Base-by-base conservation (phyloP, 2,113 vertebrate genomes). In the Ammodytes dubius region DNA sequence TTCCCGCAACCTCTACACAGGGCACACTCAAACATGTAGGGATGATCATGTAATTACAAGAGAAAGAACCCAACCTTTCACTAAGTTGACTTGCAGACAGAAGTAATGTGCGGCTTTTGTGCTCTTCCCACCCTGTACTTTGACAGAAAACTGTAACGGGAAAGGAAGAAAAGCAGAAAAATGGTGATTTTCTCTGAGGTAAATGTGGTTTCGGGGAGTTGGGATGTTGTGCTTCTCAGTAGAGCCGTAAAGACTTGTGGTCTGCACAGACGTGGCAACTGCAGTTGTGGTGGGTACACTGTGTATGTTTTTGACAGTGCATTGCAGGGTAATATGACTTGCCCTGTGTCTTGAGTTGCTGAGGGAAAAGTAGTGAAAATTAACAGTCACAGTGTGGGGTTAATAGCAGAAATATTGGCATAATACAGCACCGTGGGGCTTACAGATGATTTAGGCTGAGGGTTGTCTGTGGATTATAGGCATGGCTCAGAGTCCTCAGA, bases 261-360 rank as follows among this genome's bases (percentile, higher is more conserved):
- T 72, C 65, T 45, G 72, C 76, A 52, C 58, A 90, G 90, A 90
- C 66, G 57, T 87, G 85, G 82, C 87, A 85, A 76, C 82, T 70
- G 87, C 78, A 86, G 17, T 80, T 74, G 87, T 57, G 87, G 88
- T 89, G 27, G 9, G 67, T 42, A 70, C 79, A 70, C 61, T 58
- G 83, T 87, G 86, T 83, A 60, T 81, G 56, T 77, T 74, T 87
- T 90, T 78, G 87, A 85, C 17, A 2, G 59, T 49, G 40, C 40
- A 27, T 27, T 27, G 4, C 14, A 37, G 70, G 81, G 82, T 86
- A 76, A 70, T 85, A 43, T 66, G 70, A 81, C 66, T 81, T 17
- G 58, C 50, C 74, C 58, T 74, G 66, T 79, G 60, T 66, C 72
- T 84, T 6, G 42, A 74, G 63, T 76, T 80, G 49, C 69, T 81